These are phyloP conservation scores for Steinernema feltiae DNA, from an alignment of 1,140 invertebrate genomes.

Conservation along the genomic window DNA sequence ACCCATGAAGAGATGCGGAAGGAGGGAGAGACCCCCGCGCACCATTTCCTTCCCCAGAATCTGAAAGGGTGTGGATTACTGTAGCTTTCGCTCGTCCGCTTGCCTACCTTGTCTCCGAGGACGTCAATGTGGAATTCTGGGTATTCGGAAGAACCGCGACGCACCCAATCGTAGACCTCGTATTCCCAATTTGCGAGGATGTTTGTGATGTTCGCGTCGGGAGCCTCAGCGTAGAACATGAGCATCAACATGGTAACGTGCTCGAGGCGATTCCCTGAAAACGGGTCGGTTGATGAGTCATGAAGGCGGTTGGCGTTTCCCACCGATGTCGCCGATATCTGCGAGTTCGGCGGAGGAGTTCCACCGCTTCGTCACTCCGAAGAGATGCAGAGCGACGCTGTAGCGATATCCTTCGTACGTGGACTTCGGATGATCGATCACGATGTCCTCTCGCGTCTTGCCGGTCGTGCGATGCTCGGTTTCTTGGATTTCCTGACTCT, in stretches of 20 bases:
- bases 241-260: slow-evolving; percentile 4
- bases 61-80: neutral
- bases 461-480: neutral
- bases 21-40: slow-evolving; percentile 22
- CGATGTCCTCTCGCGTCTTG: slow-evolving; percentile 1
- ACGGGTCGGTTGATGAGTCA: neutral
- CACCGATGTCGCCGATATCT: neutral
- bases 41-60: slow-evolving; percentile 25
- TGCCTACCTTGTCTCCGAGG: slow-evolving; percentile 27
- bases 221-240: slow-evolving; percentile 19
- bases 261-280: neutral
- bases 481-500: slow-evolving; percentile 27
- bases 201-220: slow-evolving; percentile 29
- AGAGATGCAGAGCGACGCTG: slow-evolving; percentile 23
- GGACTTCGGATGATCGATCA: slow-evolving; percentile 27
- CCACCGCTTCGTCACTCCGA: slow-evolving; percentile 13
- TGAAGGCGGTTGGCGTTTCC: too few species aligned
- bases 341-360: slow-evolving; percentile 1
- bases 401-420: slow-evolving; percentile 17
- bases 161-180: slow-evolving; percentile 20
- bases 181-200: slow-evolving; percentile 26
- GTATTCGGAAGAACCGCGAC: neutral
- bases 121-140: slow-evolving; percentile 25
- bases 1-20: slow-evolving; percentile 24
- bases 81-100: neutral